phyloP scores from a whole-genome alignment of 2,113 vertebrate species.

The Melanerpes aurifrons region DNA sequence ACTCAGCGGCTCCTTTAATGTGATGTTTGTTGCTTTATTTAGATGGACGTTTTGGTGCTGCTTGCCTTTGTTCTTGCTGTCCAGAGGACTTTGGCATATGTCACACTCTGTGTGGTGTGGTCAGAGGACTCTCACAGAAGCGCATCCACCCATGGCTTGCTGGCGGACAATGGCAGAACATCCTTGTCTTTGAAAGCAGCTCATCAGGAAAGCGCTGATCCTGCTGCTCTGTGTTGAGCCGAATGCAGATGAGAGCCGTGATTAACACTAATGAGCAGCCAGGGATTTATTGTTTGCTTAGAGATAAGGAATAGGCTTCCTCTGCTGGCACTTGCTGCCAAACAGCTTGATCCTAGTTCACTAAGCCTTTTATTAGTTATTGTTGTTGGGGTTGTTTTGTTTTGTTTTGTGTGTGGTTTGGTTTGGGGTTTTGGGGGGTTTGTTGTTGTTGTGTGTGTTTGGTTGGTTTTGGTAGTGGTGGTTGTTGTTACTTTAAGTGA shows the following conservation, averaged over 20 bases:
- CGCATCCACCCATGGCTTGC: conserved; percentile 24
- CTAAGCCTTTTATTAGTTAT: conserved; percentile 47
- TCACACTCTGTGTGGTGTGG: fast-evolving
- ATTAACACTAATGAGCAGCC: conserved; percentile 80
- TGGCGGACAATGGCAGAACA: conserved; percentile 62
- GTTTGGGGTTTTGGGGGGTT: no score
- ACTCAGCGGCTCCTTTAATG: background rate
- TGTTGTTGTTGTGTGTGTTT: no score
- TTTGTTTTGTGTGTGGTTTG: background rate
- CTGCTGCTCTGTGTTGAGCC: conserved; percentile 71
- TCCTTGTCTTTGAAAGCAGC: conserved; percentile 55
- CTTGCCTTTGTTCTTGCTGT: background rate
- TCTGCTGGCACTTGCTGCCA: conserved; percentile 74
- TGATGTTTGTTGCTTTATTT: conserved; percentile 48
- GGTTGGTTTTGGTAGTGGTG: background rate
- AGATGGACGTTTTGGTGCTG: conserved; percentile 1
- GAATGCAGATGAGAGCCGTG: conserved; percentile 80
- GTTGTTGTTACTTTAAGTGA: conserved; percentile 23
- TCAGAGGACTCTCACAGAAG: conserved; percentile 2
- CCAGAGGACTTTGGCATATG: background rate
- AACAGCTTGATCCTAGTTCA: conserved; percentile 44
- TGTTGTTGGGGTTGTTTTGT: background rate
- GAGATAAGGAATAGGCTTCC: conserved; percentile 78
- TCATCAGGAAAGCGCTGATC: conserved; percentile 42
- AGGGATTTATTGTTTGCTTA: conserved; percentile 81